Evolutionary conservation across 2,797 vertebrate genomes (phyloP).

Genomic region (Gallinago stenura): DNA sequence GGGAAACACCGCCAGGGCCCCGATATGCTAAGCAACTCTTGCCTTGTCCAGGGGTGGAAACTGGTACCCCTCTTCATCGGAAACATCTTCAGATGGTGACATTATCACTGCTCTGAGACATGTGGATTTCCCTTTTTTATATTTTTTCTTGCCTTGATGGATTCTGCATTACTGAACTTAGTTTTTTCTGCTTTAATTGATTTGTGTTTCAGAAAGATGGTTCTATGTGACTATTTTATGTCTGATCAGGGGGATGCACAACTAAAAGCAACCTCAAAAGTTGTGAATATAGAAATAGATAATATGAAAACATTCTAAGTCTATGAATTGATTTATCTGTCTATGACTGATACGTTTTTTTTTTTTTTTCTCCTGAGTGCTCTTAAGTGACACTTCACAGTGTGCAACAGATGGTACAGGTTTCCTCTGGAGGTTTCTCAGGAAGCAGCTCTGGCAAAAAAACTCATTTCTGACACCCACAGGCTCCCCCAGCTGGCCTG

Average conservation of each 20-base stretch:
- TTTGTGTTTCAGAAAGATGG: background rate
- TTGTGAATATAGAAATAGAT: background rate
- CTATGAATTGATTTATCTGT: background rate
- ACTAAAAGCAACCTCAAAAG: background rate
- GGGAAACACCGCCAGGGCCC: background rate
- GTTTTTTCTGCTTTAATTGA: background rate
- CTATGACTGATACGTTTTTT: background rate
- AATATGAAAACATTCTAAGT: background rate
- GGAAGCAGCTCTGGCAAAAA: background rate
- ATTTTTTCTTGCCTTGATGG: background rate
- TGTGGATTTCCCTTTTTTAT: background rate
- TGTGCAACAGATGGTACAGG: background rate
- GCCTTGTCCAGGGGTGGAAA: background rate
- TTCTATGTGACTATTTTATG: background rate
- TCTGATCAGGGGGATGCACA: background rate
- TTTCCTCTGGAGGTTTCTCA: background rate
- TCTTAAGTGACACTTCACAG: background rate
- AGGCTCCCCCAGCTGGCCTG: rapidly evolving
- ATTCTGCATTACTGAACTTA: background rate
- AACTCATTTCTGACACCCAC: background rate
- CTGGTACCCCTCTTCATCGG: background rate
- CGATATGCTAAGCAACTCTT: background rate
- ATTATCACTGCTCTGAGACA: background rate
- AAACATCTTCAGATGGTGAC: background rate
- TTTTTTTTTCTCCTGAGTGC: background rate